Evolutionary conservation across 2,113 vertebrate species (phyloP).

Genomic region (Cisticola juncidis): DNA sequence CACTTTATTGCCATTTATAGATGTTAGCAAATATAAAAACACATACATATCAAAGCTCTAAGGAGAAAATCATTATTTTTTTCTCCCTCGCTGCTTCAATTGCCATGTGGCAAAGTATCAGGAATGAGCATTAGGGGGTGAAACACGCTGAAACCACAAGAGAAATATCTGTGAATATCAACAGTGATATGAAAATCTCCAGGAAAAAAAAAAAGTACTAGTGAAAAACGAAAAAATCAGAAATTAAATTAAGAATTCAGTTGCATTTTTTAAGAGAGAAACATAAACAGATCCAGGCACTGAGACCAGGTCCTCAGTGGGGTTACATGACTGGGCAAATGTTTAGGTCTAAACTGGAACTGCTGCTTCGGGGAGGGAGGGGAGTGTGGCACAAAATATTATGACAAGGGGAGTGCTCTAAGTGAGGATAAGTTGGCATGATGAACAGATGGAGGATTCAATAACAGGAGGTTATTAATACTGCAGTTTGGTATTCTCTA

Average conservation of each 20-base stretch:
- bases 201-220: not conserved
- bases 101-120: conserved; percentile 31
- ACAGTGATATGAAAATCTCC: not conserved
- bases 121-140: not conserved
- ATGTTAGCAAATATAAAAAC: conserved; percentile 20
- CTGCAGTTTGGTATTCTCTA: conserved; percentile 69
- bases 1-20: conserved; percentile 36
- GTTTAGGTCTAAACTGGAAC: conserved; percentile 54
- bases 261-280: not conserved
- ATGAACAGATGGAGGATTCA: conserved; percentile 73
- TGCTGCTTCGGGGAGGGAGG: conserved; percentile 55
- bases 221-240: not conserved
- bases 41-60: conserved; percentile 26
- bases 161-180: not conserved
- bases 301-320: not conserved
- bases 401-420: conserved; percentile 71
- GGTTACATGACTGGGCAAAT: conserved; percentile 52
- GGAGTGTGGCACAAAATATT: conserved; percentile 68
- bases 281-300: not conserved
- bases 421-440: conserved; percentile 70
- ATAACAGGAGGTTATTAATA: conserved; percentile 74
- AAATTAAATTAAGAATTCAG: not conserved
- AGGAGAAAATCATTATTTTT: not conserved
- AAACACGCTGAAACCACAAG: not conserved
- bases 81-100: not conserved